Conservation (phyloP, 2,888 invertebrate genomes). For the Caenorhabditis uteleia region DNA sequence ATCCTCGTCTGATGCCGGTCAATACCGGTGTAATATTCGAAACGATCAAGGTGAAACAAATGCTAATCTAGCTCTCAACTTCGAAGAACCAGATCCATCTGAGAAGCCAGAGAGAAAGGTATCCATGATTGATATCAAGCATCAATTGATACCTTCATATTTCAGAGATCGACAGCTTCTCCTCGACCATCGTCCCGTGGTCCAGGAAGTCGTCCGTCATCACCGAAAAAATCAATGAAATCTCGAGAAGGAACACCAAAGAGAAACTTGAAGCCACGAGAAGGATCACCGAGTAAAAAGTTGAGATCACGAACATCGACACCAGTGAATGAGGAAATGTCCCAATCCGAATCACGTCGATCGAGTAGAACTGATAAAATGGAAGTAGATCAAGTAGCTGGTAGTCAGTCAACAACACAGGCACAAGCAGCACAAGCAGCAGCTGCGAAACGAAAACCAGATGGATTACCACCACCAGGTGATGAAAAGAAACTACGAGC, state of each 20-base stretch:
- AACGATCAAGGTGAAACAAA: conserved; percentile 94
- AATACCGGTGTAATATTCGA: conserved; percentile 96
- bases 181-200: conserved; percentile 54
- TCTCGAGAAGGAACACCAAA: conserved; percentile 53
- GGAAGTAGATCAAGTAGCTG: conserved; percentile 44
- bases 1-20: conserved; percentile 91
- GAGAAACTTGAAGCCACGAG: conserved; percentile 56
- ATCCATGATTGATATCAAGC: neutral
- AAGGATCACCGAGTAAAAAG: conserved; percentile 66
- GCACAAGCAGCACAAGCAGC: neutral
- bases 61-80: conserved; percentile 93
- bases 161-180: conserved; percentile 36
- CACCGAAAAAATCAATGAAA: conserved; percentile 47
- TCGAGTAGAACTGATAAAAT: conserved; percentile 47
- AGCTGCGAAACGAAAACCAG: conserved; percentile 40
- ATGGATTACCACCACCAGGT: conserved; percentile 44
- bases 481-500: conserved; percentile 52
- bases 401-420: neutral
- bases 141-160: neutral
- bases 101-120: conserved; percentile 13
- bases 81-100: conserved; percentile 75
- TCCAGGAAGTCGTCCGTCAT: conserved; percentile 49
- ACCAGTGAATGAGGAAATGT: conserved; percentile 58
- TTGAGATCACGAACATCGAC: conserved; percentile 64
- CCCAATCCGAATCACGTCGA: conserved; percentile 45